These are phyloP conservation scores for Lepas anatifera DNA, from an alignment of 2,888 invertebrate species.

Conservation along the genomic window DNA sequence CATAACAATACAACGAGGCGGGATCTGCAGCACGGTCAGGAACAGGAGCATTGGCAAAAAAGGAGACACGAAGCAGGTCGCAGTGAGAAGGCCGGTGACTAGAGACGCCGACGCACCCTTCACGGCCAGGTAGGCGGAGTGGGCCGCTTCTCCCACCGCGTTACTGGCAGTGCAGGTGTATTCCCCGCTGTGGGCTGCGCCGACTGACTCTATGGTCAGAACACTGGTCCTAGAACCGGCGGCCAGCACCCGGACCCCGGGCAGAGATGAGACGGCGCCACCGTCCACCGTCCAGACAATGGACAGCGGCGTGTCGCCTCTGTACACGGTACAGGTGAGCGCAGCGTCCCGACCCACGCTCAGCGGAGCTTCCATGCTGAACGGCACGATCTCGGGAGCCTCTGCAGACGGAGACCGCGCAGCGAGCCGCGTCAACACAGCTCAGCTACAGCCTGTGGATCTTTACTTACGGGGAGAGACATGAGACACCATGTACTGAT, in stretches of 20 bases:
- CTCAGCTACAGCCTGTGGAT: too few relatives aligned
- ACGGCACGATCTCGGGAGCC: conserved; percentile 51
- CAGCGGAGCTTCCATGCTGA: conserved; percentile 28
- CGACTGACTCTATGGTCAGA: conserved; percentile 54
- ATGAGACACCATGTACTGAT: too few relatives aligned
- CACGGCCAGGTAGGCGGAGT: conserved; percentile 51
- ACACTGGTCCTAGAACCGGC: conserved; percentile 48
- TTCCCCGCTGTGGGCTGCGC: conserved; percentile 55
- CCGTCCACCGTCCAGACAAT: conserved; percentile 30
- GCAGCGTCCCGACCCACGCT: conserved; percentile 30
- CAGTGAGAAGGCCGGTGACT: neutral
- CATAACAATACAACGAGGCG: too few relatives aligned
- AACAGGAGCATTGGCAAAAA: conserved; percentile 4
- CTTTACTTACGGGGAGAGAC: too few relatives aligned
- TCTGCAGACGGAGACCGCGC: too few relatives aligned
- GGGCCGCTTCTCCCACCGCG: conserved; percentile 53
- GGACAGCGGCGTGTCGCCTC: conserved; percentile 31
- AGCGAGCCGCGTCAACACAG: too few relatives aligned
- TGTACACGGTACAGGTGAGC: conserved; percentile 29
- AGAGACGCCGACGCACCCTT: neutral
- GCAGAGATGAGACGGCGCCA: conserved; percentile 16
- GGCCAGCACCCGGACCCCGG: conserved; percentile 25
- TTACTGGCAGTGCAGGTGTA: conserved; percentile 65
- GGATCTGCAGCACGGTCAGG: neutral
- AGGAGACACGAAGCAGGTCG: neutral